These are phyloP conservation scores for Andrena praecox DNA, from an alignment of 2,888 invertebrate genomes.

Conservation along the genomic window DNA sequence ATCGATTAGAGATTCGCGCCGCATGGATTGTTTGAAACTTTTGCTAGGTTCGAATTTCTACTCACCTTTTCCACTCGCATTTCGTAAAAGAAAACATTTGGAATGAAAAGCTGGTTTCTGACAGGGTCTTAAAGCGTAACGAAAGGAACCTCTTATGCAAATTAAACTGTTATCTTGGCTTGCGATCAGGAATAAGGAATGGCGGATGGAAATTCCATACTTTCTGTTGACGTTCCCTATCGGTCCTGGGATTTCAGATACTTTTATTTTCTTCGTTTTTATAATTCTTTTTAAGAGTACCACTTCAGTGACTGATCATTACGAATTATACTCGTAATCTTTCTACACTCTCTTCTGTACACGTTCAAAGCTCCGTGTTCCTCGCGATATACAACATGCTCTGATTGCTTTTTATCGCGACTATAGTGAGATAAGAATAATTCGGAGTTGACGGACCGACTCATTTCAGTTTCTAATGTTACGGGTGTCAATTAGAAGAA, in stretches of 20 bases:
- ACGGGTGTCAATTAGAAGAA: no score
- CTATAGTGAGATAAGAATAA: not conserved
- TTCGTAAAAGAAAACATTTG: not conserved
- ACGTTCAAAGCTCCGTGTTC: not conserved
- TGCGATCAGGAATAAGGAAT: conserved; percentile 10
- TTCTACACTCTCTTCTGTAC: not conserved
- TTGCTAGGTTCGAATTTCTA: not conserved
- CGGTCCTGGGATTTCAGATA: not conserved
- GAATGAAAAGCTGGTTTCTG: not conserved
- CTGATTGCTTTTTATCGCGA: not conserved
- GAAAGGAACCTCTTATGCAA: conserved; percentile 17
- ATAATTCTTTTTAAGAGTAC: no score
- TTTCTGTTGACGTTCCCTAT: conserved; percentile 4
- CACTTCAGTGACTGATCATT: not conserved
- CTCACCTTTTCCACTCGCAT: not conserved
- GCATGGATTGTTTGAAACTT: not conserved
- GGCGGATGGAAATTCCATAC: conserved; percentile 1
- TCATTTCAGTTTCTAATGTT: not conserved
- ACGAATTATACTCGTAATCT: no score
- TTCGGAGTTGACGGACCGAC: not conserved
- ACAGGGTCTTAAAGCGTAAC: not conserved
- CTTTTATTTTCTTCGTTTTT: not conserved
- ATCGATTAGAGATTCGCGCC: not conserved
- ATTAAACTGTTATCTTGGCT: not conserved
- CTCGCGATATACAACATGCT: not conserved